Conservation (phyloP, 2,888 invertebrate genomes). For the Limnephilus auricula region DNA sequence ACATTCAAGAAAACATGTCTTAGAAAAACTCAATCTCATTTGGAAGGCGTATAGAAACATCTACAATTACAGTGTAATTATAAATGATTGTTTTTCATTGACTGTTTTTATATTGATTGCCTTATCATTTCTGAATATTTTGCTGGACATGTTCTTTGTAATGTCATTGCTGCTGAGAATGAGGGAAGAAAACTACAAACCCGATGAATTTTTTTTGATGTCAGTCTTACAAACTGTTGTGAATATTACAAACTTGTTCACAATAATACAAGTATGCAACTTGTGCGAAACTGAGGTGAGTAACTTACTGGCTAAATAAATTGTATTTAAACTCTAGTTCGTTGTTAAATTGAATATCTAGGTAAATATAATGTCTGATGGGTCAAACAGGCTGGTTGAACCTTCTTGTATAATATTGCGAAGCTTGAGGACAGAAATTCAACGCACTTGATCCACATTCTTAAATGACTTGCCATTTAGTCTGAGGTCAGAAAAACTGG, state of each 20-base stretch:
- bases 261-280: background rate
- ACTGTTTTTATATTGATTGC: background rate
- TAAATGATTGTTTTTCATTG: background rate
- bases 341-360: too few species aligned
- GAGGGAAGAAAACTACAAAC: background rate
- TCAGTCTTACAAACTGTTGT: too few species aligned
- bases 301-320: background rate
- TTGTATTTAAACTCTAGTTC: too few species aligned
- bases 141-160: background rate
- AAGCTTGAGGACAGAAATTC: too few species aligned
- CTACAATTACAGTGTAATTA: background rate
- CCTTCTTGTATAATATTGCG: too few species aligned
- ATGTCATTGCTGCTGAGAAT: background rate
- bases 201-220: background rate
- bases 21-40: background rate
- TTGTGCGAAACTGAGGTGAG: background rate
- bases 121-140: background rate
- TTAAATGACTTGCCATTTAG: too few species aligned
- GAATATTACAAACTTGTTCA: background rate
- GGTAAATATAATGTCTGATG: too few species aligned
- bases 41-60: conserved; percentile 2
- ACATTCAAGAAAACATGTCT: background rate
- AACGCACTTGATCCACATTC: too few species aligned
- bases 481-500: too few species aligned
- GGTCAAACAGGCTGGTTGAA: too few species aligned